Percentiles rank a stretch among this genome's conserved stretches.
Evolutionary conservation across 2,113 vertebrate species (phyloP).

Genomic region (Mesoclemmys tuberculata): DNA sequence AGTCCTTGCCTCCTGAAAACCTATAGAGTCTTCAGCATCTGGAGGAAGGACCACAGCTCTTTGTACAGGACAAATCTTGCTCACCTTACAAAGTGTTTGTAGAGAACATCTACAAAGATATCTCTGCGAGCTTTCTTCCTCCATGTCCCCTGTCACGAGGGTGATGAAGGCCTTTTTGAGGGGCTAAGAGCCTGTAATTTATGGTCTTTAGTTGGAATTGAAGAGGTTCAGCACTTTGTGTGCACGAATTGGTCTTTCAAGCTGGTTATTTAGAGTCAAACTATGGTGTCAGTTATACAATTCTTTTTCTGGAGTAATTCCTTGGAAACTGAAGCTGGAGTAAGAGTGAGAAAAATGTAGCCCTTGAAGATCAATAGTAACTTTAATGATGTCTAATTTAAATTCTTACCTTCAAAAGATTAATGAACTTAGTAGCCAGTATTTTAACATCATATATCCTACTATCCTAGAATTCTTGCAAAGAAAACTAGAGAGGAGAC

Average conservation of each 20-base stretch:
- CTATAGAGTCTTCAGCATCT: not conserved
- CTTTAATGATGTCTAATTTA: not conserved
- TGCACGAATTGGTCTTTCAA: not conserved
- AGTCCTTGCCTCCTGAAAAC: not conserved
- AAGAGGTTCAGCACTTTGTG: not conserved
- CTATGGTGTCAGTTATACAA: not conserved
- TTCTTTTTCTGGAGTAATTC: not conserved
- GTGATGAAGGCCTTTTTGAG: rapidly evolving
- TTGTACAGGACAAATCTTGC: not conserved
- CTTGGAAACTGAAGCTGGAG: not conserved
- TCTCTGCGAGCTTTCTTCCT: not conserved
- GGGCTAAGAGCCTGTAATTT: rapidly evolving
- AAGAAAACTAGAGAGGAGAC: not conserved
- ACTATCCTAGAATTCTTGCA: not conserved
- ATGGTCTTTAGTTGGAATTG: not conserved
- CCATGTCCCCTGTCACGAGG: not conserved
- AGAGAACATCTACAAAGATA: not conserved
- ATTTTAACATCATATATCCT: not conserved
- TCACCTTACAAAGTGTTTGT: rapidly evolving
- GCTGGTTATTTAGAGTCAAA: not conserved
- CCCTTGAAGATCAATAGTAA: rapidly evolving
- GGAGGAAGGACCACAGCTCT: not conserved
- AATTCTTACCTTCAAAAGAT: not conserved
- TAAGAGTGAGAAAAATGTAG: not conserved
- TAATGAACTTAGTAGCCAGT: not conserved